A percentile compares a stretch with the other conserved stretches of the same genome.
phyloP scores from a whole-genome alignment of 1,140 invertebrate species.

The Drosophila sucinea region DNA sequence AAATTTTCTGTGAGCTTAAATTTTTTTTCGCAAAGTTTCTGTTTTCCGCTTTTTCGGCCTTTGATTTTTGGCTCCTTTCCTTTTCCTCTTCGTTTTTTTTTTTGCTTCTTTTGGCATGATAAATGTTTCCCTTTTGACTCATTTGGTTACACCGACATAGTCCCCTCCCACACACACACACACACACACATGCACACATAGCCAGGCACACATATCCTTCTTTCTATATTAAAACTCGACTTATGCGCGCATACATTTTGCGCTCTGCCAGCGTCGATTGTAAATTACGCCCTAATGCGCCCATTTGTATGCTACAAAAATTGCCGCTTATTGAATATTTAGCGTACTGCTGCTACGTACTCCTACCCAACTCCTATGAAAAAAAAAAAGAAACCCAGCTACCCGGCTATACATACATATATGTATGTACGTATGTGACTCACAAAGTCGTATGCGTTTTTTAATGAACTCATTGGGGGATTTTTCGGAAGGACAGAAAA shows the following conservation, averaged over 20 bases:
- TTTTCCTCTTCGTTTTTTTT: conserved; percentile 32
- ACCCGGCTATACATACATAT: background rate
- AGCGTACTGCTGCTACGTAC: conserved; percentile 43
- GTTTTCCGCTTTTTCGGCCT: background rate
- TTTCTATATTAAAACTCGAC: conserved; percentile 32
- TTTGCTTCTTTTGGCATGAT: conserved; percentile 60
- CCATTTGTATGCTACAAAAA: conserved; percentile 82
- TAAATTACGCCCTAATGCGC: conserved; percentile 80
- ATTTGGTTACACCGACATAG: conserved; percentile 62
- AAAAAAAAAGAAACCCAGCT: background rate
- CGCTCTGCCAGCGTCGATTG: conserved; percentile 59
- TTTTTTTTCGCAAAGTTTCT: background rate
- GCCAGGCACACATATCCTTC: conserved; percentile 28
- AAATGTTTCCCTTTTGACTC: conserved; percentile 81
- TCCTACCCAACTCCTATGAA: background rate
- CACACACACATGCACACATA: conserved; percentile 40
- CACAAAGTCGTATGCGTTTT: conserved; percentile 26
- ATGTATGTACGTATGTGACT: conserved; percentile 1
- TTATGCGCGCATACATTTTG: conserved; percentile 56
- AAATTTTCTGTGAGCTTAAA: background rate
- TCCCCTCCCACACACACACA: conserved; percentile 22
- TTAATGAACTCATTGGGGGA: conserved; percentile 79
- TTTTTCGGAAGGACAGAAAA: conserved; percentile 45
- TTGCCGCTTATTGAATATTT: conserved; percentile 82
- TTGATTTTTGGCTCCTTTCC: conserved; percentile 21